Base-by-base conservation (phyloP, 2,888 invertebrate genomes). In the Suillia variegata region DNA sequence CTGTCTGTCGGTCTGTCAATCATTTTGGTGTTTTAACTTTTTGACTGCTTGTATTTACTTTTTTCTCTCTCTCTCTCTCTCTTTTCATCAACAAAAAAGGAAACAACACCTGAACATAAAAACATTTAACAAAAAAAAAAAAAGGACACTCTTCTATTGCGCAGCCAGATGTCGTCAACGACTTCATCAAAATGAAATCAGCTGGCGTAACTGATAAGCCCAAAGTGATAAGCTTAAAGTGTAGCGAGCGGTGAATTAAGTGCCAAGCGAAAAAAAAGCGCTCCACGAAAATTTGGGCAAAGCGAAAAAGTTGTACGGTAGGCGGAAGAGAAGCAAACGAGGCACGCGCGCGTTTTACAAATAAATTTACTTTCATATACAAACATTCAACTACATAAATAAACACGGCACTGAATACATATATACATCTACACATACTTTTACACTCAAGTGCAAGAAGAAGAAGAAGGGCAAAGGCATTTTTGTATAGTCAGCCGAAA, bases 151-250 rank as follows among this genome's bases (percentile, higher is more conserved):
- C n/a, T n/a, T 26, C 26, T 26, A 6, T 26, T 26, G 26, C 26
- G 10, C 6, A 38, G n/a, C 4, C 13, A 54, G 5, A 20, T 47
- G 21, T 33, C 38, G 17, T 56, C 49, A 50, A 53, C 58, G 65
- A 68, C 67, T 77, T 73, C 65, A 76, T 73, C 71, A 78, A 74
- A 75, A 73, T 67, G 67, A 67, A 74, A 76, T 75, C 78, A 76
- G 76, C 78, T 76, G 77, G 58, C 63, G 61, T 49, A 48, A 49
- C 66, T 64, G 71, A 67, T 73, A 71, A 67, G 65, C 33, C 22
- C 67, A 72, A 70, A 66, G 31, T 12, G 12, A 8, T 31, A 5
- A 8, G 31, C 31, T 31, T 5, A n/a, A n/a, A n/a, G 6, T 12
- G 31, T 8, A 12, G 6, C 31, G 31, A 8, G 17, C 26, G n/a